A percentile compares a stretch with the other conserved stretches of the same genome.
These are phyloP conservation scores for Bombycilla garrulus DNA, from an alignment of 2,113 vertebrate species.

Conservation along the genomic window DNA sequence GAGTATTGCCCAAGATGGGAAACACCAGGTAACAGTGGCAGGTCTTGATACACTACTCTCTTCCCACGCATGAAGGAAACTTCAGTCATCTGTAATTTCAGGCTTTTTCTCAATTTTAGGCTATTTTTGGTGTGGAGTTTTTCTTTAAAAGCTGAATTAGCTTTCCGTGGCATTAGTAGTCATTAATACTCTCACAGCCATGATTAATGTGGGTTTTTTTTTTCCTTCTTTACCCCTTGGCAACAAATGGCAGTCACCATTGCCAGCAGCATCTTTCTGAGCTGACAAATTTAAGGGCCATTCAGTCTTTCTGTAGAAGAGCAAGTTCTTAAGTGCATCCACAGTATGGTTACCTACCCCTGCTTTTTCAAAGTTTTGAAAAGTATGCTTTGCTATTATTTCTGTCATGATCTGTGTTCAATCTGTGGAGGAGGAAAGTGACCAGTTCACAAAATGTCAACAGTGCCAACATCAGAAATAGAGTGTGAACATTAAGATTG, in stretches of 20 bases:
- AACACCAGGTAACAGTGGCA: neutral
- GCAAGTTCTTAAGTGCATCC: neutral
- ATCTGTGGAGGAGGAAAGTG: neutral
- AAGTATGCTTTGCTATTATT: neutral
- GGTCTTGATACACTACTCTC: neutral
- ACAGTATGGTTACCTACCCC: neutral
- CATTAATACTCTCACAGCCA: neutral
- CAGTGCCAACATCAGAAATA: neutral
- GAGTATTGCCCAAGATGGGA: neutral
- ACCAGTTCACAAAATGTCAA: accelerated
- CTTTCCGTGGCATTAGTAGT: neutral
- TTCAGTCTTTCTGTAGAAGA: neutral
- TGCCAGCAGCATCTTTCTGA: neutral
- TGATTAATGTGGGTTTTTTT: neutral
- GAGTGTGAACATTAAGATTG: neutral
- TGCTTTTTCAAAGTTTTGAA: neutral
- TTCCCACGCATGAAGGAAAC: neutral
- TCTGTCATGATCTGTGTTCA: accelerated
- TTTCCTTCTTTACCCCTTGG: neutral
- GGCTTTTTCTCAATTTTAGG: neutral
- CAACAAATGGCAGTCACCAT: neutral
- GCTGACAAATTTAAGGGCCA: neutral
- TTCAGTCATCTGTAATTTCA: neutral
- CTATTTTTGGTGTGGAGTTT: neutral
- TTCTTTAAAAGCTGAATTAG: neutral